Percentiles rank a stretch among this genome's conserved stretches.
These are phyloP conservation scores for Ophion costatus DNA, from an alignment of 2,888 invertebrate genomes.

Conservation along the genomic window DNA sequence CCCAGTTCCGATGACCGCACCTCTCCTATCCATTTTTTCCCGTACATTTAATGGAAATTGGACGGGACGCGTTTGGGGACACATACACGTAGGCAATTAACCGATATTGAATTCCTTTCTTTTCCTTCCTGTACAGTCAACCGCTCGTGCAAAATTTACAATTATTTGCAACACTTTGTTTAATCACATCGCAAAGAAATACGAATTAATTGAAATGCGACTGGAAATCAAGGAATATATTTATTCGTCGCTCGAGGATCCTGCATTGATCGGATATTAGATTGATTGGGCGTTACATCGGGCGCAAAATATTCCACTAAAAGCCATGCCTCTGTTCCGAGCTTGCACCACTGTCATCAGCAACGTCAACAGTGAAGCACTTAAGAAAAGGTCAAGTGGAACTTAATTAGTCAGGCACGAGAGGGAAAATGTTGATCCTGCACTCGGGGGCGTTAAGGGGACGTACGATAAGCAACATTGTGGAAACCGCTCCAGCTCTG, in stretches of 20 bases:
- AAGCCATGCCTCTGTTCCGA: constrained; percentile 11
- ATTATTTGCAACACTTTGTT: neutral
- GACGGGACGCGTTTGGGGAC: neutral
- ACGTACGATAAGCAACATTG: constrained; percentile 54
- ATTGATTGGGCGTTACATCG: constrained; percentile 11
- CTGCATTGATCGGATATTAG: neutral
- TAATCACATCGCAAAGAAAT: neutral
- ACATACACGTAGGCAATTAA: neutral
- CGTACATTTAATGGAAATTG: neutral
- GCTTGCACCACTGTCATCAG: constrained; percentile 28
- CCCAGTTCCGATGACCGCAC: neutral
- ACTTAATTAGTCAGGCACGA: constrained; percentile 66
- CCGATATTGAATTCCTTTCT: neutral
- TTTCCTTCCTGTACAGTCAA: neutral
- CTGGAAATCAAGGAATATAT: neutral
- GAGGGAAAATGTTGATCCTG: constrained; percentile 66
- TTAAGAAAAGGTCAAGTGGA: constrained; percentile 65
- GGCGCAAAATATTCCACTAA: constrained; percentile 16
- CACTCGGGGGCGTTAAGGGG: constrained; percentile 35
- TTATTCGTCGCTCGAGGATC: neutral
- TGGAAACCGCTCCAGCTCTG: constrained; percentile 28
- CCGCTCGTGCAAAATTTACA: neutral
- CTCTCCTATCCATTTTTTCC: neutral
- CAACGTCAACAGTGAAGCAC: constrained; percentile 29
- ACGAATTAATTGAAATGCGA: neutral